Base-by-base conservation (phyloP, 2,113 vertebrate species). In the Eira barbara region DNA sequence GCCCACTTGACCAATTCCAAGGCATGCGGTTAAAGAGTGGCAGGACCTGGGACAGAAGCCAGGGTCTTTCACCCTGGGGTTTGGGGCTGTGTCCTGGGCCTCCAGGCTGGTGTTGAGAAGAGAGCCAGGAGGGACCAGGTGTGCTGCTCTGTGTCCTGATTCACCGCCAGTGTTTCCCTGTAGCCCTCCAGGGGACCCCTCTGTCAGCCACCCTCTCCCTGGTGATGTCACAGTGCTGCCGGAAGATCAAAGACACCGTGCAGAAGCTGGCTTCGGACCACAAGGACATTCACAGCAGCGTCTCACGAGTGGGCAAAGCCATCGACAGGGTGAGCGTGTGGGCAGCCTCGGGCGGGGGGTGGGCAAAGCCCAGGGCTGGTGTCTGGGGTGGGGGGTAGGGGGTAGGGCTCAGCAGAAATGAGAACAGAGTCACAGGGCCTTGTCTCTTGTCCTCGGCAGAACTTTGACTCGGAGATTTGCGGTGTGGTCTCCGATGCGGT, bases 221-320 rank as follows among this genome's bases (percentile, higher is more conserved):
- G 98, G 99, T 99, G 52, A 99, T 99, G 99, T 98, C 99, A 6
- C 99, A 99, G 97, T 99, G 99, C 98, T 99, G 99, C 98, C 99
- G 98, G 98, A 99, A 99, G 95, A 99, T 99, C 97, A 99, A 99
- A 98, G 99, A 99, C 97, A 99, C 99, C 0, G 99, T 99, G 91
- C 99, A 99, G 98, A 99, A 99, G 98, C 98, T 99, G 59, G 99
- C 99, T 47, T 99, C 99, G 0, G 98, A 99, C 93, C 99, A 99
- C 97, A 99, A 99, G 98, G 99, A 99, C 98, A 99, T 99, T 90
- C 99, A 99, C 42, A 99, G 99, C 98, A 99, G 99, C 1, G 99
- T 99, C 74, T 99, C 99, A 31, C 99, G 99, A 98, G 99, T 99
- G 93, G 99, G 99, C 92, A 99, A 99, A 99, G 99, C 99, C 95